Evolutionary conservation across 2,888 invertebrate genomes (phyloP).

Genomic region (Mythimna pallens): DNA sequence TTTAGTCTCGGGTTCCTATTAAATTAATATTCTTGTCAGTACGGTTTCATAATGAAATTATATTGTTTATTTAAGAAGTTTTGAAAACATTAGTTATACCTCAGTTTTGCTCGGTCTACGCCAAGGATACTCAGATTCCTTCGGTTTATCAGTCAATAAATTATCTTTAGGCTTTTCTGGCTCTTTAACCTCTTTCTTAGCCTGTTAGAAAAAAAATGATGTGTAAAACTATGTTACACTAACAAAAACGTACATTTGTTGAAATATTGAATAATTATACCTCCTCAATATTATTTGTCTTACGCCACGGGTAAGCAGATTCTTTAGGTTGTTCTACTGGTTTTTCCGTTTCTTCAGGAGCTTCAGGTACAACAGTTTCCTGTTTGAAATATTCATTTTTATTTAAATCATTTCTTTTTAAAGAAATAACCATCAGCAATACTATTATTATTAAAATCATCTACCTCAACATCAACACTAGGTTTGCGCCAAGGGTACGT

Average conservation of each 20-base stretch:
- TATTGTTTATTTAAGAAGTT: not conserved
- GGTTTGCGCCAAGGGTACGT: constrained; percentile 62
- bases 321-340: constrained; percentile 50
- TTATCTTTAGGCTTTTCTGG: constrained; percentile 55
- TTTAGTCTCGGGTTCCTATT: constrained; percentile 46
- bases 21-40: constrained; percentile 21
- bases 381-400: constrained; percentile 40
- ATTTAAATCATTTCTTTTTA: not conserved
- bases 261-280: constrained; percentile 43
- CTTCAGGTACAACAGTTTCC: constrained; percentile 33
- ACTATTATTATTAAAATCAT: constrained; percentile 1
- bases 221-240: not conserved
- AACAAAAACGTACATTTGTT: not conserved
- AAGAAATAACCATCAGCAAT: not conserved
- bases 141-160: constrained; percentile 45
- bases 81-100: constrained; percentile 60
- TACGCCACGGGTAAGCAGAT: constrained; percentile 52
- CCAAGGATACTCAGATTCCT: constrained; percentile 63
- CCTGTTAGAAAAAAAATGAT: constrained; percentile 50
- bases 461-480: constrained; percentile 56
- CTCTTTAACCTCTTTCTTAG: constrained; percentile 44
- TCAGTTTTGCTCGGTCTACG: constrained; percentile 67
- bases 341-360: constrained; percentile 34
- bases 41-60: not conserved
- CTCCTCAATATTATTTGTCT: constrained; percentile 56